Evolutionary conservation across 2,113 vertebrate species (phyloP), one percentile per base, ranked within the genome.

Genomic region (Sinocyclocheilus grahami): DNA sequence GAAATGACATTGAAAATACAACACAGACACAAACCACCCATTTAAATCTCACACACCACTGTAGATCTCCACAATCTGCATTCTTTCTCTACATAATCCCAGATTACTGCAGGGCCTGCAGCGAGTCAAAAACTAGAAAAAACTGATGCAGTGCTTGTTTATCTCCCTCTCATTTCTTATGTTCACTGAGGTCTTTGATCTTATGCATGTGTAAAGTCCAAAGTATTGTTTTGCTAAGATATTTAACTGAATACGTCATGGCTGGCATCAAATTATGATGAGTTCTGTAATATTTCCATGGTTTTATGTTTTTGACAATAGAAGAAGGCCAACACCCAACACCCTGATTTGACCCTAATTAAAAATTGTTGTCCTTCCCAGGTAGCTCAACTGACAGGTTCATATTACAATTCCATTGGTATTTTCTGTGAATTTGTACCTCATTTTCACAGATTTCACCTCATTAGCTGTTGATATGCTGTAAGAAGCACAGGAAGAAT

Each of bases 381-480:
- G 89, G 87, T 92, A 88, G 88, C 89, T 93, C 90, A 87, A 42
- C 86, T 92, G 89, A 92, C 91, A 91, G 78, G 90, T 89, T 92
- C 75, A 14, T 27, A 62, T 93, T 92, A 89, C 60, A 63, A 13
- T n/a, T 77, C 62, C 18, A 42, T 27, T 87, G 80, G 67, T 22
- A 86, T 82, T 76, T 30, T 11, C 14, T 30, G 65, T 37, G 62
- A 33, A 11, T 53, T 30, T n/a, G 33, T 3, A 69, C 42, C 39
- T 75, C 39, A 69, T 42, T 12, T 24, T 78, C 10, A 48, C 37
- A 72, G 1, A 72, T 72, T 72, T 22, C 37, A 22, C 18, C 1
- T 42, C 4, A 39, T 74, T 42, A 3, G 3, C 46, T 9, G 46
- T 48, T 11, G 46, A 46, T 46, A 46, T 22, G 33, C 42, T 16